Evolutionary conservation across 2,113 vertebrate species (phyloP).

Genomic region (Strix aluco): DNA sequence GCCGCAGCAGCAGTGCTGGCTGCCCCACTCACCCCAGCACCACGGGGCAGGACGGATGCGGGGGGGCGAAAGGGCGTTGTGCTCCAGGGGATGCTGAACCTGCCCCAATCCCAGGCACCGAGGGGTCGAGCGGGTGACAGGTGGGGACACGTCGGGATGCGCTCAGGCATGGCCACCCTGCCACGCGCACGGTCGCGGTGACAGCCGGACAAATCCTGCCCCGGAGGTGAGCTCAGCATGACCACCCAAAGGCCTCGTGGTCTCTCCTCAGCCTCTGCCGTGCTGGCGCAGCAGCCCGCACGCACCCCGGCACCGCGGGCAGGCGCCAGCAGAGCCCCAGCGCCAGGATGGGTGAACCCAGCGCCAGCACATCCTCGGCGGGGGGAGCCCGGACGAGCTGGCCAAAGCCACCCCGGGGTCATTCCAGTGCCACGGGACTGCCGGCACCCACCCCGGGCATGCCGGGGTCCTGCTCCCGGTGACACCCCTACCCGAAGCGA

Average conservation of each 20-base stretch:
- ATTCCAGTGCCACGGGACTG: accelerated
- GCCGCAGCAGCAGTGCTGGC: neutral
- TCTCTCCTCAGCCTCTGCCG: neutral
- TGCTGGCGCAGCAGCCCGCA: neutral
- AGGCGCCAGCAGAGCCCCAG: neutral
- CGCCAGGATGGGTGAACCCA: neutral
- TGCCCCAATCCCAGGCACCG: neutral
- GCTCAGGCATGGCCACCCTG: neutral
- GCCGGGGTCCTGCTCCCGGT: neutral
- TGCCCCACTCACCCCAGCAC: neutral
- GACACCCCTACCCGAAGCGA: neutral
- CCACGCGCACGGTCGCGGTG: accelerated
- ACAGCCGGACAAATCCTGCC: accelerated
- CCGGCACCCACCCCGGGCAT: neutral
- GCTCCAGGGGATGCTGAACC: neutral
- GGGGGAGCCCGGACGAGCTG: accelerated
- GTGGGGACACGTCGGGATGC: neutral
- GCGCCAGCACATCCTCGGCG: accelerated
- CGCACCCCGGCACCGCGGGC: accelerated
- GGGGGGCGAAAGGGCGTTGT: accelerated
- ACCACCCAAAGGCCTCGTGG: neutral
- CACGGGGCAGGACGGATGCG: accelerated
- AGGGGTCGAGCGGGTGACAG: neutral
- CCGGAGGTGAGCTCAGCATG: neutral
- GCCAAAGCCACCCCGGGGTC: neutral